A percentile compares a stretch with the other conserved stretches of the same genome.
phyloP scores from a whole-genome alignment of 1,140 invertebrate species.

The Drosophila burlai region DNA sequence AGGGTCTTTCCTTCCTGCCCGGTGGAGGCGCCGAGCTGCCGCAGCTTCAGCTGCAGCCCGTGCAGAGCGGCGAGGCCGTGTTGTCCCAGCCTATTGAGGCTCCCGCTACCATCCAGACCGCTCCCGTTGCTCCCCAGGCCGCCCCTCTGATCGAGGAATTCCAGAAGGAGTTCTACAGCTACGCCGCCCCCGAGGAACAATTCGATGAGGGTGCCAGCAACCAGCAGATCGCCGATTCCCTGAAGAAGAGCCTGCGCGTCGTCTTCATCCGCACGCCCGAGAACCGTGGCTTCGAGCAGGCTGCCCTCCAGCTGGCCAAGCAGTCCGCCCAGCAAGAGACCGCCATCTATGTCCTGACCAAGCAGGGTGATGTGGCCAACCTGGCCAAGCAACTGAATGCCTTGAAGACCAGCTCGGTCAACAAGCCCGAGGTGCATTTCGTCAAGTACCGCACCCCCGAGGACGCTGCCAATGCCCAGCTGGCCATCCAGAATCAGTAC shows the following conservation, averaged over 20 bases:
- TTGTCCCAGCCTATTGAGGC: conserved; percentile 65
- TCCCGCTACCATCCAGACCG: conserved; percentile 8
- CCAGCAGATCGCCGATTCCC: conserved; percentile 77
- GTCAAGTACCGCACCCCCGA: conserved; percentile 74
- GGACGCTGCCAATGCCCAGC: conserved; percentile 72
- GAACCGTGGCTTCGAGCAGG: conserved; percentile 86
- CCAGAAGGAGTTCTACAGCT: conserved; percentile 78
- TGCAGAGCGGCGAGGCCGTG: conserved; percentile 66
- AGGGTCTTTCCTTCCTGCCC: conserved; percentile 68
- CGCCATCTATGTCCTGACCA: conserved; percentile 93
- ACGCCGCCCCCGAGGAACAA: conserved; percentile 74
- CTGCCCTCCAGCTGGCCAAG: conserved; percentile 88
- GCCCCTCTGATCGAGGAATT: conserved; percentile 63
- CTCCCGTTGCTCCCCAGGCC: conserved; percentile 27
- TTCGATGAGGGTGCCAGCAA: conserved; percentile 64
- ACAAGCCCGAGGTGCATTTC: conserved; percentile 76
- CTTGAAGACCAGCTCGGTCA: conserved; percentile 59
- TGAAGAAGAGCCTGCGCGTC: conserved; percentile 93
- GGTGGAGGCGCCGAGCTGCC: conserved; percentile 36
- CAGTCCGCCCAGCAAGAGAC: conserved; percentile 86
- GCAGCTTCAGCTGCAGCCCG: conserved; percentile 6
- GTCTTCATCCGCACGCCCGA: conserved; percentile 93
- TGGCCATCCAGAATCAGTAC: conserved; percentile 75
- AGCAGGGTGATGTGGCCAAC: conserved; percentile 86
- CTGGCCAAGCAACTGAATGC: conserved; percentile 70